A percentile compares a stretch with the other conserved stretches of the same genome.
Evolutionary conservation across 2,113 vertebrate genomes (phyloP).

Genomic region (Archocentrus centrarchus): DNA sequence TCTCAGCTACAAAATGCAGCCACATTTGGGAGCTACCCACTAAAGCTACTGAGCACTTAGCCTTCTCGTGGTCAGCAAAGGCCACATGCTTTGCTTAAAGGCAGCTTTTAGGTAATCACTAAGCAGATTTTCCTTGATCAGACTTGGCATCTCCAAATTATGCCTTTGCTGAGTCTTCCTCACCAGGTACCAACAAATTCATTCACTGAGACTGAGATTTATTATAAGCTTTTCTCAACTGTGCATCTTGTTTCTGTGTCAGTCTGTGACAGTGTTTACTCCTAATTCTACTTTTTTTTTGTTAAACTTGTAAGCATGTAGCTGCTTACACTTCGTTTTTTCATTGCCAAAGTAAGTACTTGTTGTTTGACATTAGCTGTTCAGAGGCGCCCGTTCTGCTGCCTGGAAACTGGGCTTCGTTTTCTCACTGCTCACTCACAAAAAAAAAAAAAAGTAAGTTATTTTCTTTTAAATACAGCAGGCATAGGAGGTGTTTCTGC

Average conservation of each 20-base stretch:
- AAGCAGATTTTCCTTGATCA: slow-evolving; percentile 42
- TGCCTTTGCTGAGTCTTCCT: not conserved
- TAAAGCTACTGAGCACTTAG: slow-evolving; percentile 27
- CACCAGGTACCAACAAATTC: not conserved
- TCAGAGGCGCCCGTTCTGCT: not conserved
- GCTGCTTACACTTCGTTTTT: not conserved
- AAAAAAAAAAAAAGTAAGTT: not conserved
- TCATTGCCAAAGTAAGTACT: not conserved
- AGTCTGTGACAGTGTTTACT: not conserved
- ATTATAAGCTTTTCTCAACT: not conserved
- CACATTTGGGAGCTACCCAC: slow-evolving; percentile 29
- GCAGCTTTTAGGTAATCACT: slow-evolving; percentile 55
- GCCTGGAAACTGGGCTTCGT: not conserved
- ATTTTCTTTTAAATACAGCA: not conserved
- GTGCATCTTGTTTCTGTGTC: not conserved
- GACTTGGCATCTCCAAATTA: not conserved
- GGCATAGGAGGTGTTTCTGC: not conserved
- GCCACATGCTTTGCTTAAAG: slow-evolving; percentile 49
- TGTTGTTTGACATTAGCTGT: slow-evolving; percentile 17
- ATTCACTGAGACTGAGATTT: rapidly evolving
- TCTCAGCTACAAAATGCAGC: slow-evolving; percentile 20
- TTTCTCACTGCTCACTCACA: not conserved
- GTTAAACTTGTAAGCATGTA: not conserved
- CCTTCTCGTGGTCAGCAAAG: slow-evolving; percentile 19
- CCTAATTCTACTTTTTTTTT: not conserved